phyloP scores from a whole-genome alignment of 2,113 vertebrate species.

The Sciurus niger region DNA sequence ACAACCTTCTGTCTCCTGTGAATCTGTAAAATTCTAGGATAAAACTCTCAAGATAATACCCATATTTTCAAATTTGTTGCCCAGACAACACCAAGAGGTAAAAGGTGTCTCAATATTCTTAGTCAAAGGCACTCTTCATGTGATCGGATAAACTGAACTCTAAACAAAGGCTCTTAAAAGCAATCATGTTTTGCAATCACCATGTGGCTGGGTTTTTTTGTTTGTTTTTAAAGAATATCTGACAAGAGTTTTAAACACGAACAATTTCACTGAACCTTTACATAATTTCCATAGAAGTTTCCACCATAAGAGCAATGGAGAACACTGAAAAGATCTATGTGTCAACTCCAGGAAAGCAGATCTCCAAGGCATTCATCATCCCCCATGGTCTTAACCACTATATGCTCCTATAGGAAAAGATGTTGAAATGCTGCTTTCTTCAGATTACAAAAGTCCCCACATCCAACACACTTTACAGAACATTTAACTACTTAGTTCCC shows the following conservation, averaged over 20 bases:
- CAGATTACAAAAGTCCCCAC: conserved; percentile 78
- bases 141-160: conserved; percentile 72
- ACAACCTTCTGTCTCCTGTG: conserved; percentile 73
- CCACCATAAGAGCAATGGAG: conserved; percentile 62
- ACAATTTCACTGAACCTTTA: conserved; percentile 53
- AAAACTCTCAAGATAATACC: conserved; percentile 70
- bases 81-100: conserved; percentile 75
- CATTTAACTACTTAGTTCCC: conserved; percentile 74
- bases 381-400: conserved; percentile 71
- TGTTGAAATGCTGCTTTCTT: conserved; percentile 81
- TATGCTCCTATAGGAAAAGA: conserved; percentile 76
- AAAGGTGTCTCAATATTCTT: conserved; percentile 65
- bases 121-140: conserved; percentile 81
- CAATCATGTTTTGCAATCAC: conserved; percentile 76
- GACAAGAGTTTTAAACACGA: conserved; percentile 73
- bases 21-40: conserved; percentile 61
- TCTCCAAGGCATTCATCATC: conserved; percentile 69
- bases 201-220: not conserved
- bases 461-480: conserved; percentile 75
- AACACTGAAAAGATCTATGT: conserved; percentile 71
- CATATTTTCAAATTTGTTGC: conserved; percentile 69
- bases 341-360: conserved; percentile 61
- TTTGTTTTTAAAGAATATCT: conserved; percentile 75
- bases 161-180: conserved; percentile 74
- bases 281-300: conserved; percentile 65